phyloP scores from a whole-genome alignment of 2,797 vertebrate species.

The Lepidocolaptes lacrymiger region DNA sequence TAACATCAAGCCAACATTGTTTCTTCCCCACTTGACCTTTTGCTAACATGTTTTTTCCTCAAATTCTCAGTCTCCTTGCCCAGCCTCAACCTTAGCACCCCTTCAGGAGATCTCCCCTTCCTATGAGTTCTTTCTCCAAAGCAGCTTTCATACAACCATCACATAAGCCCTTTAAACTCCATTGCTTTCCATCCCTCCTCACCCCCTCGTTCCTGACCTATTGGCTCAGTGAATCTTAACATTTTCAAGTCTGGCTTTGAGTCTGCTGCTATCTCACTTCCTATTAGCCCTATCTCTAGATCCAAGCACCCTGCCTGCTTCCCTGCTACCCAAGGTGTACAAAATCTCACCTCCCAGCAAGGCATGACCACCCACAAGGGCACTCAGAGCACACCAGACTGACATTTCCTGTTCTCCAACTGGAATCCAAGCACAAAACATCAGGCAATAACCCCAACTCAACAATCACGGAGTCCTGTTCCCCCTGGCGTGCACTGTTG shows the following conservation, averaged over 20 bases:
- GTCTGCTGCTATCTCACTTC: neutral
- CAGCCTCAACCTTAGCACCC: neutral
- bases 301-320: neutral
- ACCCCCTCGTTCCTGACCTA: fast-evolving
- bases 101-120: neutral
- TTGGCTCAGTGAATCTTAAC: neutral
- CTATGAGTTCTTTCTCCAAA: neutral
- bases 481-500: neutral
- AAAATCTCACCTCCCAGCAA: neutral
- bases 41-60: neutral
- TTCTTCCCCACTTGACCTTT: neutral
- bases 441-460: neutral
- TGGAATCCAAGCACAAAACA: neutral
- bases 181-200: neutral
- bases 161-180: neutral
- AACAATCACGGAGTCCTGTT: neutral
- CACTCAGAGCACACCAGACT: neutral
- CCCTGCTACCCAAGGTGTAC: neutral
- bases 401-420: neutral
- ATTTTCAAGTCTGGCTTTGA: neutral
- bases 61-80: neutral
- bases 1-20: neutral
- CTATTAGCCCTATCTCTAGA: no score
- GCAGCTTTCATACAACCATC: neutral
- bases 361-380: fast-evolving